Conservation (phyloP, 1,140 invertebrate species). For the Papilio xuthus region DNA sequence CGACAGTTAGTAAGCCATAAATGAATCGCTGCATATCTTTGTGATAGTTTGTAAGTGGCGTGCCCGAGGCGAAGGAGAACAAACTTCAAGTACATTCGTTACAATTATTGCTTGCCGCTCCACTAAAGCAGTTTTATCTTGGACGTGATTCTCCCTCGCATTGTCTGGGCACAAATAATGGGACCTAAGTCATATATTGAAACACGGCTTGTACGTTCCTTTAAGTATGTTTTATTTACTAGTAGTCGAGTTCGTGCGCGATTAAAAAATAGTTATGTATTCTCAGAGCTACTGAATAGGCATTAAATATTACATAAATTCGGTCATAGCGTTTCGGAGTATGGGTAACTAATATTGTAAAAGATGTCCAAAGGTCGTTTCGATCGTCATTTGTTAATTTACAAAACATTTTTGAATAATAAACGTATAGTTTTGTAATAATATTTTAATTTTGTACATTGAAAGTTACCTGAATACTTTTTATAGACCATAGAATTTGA, state of each 20-base stretch:
- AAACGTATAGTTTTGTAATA: no score
- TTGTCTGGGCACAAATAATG: conserved; percentile 32
- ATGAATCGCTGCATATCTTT: conserved; percentile 30
- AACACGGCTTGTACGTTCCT: not conserved
- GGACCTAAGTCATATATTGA: conserved; percentile 15
- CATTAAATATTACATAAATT: no score
- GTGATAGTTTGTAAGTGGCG: conserved; percentile 8
- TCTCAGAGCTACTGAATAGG: no score
- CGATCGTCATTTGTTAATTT: not conserved
- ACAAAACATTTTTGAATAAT: not conserved
- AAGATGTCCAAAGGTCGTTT: not conserved
- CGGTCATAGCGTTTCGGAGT: no score
- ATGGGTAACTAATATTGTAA: no score
- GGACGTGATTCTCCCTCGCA: conserved; percentile 50
- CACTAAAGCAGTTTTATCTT: conserved; percentile 55
- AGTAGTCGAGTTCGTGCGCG: no score
- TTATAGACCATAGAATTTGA: no score
- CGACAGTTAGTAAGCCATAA: conserved; percentile 8
- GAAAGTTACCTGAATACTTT: no score
- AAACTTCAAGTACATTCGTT: conserved; percentile 64
- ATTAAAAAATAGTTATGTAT: no score
- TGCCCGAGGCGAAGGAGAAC: conserved; percentile 44
- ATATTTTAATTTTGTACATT: no score
- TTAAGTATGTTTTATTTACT: not conserved
- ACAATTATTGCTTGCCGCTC: conserved; percentile 62